These are phyloP conservation scores for Oreochromis mossambicus DNA, from an alignment of 2,797 vertebrate species.

Conservation along the genomic window DNA sequence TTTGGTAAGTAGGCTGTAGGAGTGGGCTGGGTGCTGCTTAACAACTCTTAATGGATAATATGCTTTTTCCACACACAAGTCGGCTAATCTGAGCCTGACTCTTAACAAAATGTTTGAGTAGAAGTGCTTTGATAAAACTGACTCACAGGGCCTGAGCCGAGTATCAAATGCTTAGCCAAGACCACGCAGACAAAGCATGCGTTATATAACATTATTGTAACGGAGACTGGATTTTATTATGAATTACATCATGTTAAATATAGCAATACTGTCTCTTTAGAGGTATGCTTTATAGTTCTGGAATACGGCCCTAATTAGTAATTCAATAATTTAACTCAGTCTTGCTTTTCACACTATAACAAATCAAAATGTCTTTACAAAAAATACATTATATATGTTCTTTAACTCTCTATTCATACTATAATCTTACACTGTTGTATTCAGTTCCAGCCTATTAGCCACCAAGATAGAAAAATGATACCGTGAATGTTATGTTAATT, in stretches of 20 bases:
- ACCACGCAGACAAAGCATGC: not conserved
- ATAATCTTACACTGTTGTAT: not conserved
- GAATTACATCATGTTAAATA: not conserved
- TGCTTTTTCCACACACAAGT: not conserved
- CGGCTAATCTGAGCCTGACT: not conserved
- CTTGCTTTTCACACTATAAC: not conserved
- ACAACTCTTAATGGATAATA: constrained; percentile 10
- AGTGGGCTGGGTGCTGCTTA: not conserved
- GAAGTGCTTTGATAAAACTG: not conserved
- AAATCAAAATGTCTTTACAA: not conserved
- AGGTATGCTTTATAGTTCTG: not conserved
- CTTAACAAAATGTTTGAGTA: not conserved
- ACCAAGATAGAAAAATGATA: not conserved
- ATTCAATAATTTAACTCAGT: not conserved
- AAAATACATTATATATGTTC: not conserved
- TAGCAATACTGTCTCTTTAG: not conserved
- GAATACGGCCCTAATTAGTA: not conserved
- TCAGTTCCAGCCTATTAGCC: not conserved
- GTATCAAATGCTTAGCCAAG: not conserved
- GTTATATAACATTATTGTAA: not conserved
- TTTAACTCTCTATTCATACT: not conserved
- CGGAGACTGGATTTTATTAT: not conserved
- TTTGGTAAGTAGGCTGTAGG: not conserved
- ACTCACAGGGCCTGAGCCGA: not conserved
- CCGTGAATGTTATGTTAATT: not conserved